Evolutionary conservation across 37 sponge, comb jelly and placozoan species (phyloP).

Genomic region (Halichondria panicea): DNA sequence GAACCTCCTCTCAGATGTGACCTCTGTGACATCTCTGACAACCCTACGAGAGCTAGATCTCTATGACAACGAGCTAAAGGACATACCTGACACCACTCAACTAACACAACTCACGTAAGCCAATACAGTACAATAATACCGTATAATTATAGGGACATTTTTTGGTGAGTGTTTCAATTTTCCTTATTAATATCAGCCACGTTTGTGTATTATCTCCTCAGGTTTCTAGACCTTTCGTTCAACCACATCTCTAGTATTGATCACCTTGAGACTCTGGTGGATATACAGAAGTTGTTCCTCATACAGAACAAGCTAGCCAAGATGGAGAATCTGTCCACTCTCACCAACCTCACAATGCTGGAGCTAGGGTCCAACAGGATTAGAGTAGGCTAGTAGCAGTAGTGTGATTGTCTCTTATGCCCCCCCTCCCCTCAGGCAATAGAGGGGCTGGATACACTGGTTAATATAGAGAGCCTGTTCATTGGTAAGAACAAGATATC

Average conservation of each 20-base stretch:
- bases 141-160: too few relatives aligned
- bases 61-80: constrained; percentile 76
- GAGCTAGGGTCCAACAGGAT: constrained; percentile 87
- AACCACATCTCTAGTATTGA: constrained; percentile 77
- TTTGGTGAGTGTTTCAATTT: too few relatives aligned
- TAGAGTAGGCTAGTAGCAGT: constrained; percentile 41
- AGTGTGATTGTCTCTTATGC: neutral
- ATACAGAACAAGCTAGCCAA: constrained; percentile 84
- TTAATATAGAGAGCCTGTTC: constrained; percentile 81
- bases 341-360: constrained; percentile 77
- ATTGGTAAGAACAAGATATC: constrained; percentile 90
- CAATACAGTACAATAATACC: too few relatives aligned
- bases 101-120: constrained; percentile 52
- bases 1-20: constrained; percentile 58
- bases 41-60: constrained; percentile 75
- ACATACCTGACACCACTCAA: constrained; percentile 32
- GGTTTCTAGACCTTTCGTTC: constrained; percentile 82
- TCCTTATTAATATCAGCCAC: too few relatives aligned
- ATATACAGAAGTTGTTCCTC: constrained; percentile 74
- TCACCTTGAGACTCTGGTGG: constrained; percentile 42
- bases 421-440: constrained; percentile 45
- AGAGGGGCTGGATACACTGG: constrained; percentile 79
- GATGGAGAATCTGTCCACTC: constrained; percentile 55
- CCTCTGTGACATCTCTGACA: constrained; percentile 22
- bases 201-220: constrained; percentile 6